Conservation (phyloP, 2,888 invertebrate genomes). For the Napeogenes inachia region DNA sequence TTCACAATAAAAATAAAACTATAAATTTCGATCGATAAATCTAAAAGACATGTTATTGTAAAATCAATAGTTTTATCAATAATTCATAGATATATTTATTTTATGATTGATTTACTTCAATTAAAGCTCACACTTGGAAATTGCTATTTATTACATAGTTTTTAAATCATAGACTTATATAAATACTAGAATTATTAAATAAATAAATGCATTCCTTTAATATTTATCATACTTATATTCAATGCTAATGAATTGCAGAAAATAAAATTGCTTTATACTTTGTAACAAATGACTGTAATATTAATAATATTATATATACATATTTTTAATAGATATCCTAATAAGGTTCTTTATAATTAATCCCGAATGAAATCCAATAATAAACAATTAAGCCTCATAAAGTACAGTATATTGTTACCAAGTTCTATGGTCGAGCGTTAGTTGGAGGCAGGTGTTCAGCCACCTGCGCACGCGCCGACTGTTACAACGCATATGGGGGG, state of each 20-base stretch:
- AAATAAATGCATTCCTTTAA: too few species aligned
- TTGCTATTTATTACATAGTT: conserved; percentile 49
- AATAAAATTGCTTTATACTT: too few species aligned
- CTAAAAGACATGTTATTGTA: conserved; percentile 17
- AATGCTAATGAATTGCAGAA: too few species aligned
- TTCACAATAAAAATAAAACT: conserved; percentile 44
- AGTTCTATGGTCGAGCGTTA: conserved; percentile 25
- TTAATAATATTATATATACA: too few species aligned
- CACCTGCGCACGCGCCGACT: conserved; percentile 72
- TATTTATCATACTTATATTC: too few species aligned
- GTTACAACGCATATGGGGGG: conserved; percentile 59
- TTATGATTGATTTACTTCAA: background rate
- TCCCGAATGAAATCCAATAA: background rate
- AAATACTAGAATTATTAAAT: conserved; percentile 5
- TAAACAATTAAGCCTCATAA: conserved; percentile 6
- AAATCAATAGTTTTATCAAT: conserved; percentile 12
- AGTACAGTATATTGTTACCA: conserved; percentile 32
- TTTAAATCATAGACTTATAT: conserved; percentile 25
- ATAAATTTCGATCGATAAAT: conserved; percentile 30
- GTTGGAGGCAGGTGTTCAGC: conserved; percentile 65
- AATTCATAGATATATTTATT: conserved; percentile 24
- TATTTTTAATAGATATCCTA: too few species aligned
- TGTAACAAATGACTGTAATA: too few species aligned
- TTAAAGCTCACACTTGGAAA: conserved; percentile 17
- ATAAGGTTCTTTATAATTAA: too few species aligned